Evolutionary conservation across 1,140 invertebrate genomes (phyloP).

Genomic region (Zeugodacus cucurbitae): DNA sequence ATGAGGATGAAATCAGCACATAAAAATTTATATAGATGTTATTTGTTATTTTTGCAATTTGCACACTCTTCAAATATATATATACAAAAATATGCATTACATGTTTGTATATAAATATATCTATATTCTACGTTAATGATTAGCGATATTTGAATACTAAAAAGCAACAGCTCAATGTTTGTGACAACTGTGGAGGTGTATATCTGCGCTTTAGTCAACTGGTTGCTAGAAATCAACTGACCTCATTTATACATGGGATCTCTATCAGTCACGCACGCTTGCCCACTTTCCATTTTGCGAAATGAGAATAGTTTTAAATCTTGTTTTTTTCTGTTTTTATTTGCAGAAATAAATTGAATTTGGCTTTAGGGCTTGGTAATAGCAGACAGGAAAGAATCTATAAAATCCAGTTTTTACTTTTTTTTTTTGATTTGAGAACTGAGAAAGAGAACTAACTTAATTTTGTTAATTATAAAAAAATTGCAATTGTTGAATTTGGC

Average conservation of each 20-base stretch:
- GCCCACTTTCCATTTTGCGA: neutral
- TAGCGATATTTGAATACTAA: neutral
- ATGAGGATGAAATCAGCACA: neutral
- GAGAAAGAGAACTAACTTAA: too few species aligned
- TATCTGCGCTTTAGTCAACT: neutral
- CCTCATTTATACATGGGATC: neutral
- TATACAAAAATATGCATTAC: neutral
- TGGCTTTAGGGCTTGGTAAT: neutral
- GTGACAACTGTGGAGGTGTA: neutral
- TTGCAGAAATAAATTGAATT: neutral
- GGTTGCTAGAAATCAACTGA: slow-evolving; percentile 12
- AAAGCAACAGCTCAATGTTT: neutral
- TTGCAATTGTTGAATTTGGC: too few species aligned
- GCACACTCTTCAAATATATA: neutral
- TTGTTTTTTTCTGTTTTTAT: neutral
- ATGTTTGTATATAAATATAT: neutral
- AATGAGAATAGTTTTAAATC: neutral
- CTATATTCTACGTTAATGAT: neutral
- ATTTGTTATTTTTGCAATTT: neutral
- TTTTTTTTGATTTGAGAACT: too few species aligned
- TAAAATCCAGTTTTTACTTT: too few species aligned
- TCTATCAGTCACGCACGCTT: neutral
- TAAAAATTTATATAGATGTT: neutral
- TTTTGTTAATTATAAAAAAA: too few species aligned
- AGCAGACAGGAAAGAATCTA: neutral